Evolutionary conservation across 2,113 vertebrate genomes (phyloP).

Genomic region (Megaceryle torquata): DNA sequence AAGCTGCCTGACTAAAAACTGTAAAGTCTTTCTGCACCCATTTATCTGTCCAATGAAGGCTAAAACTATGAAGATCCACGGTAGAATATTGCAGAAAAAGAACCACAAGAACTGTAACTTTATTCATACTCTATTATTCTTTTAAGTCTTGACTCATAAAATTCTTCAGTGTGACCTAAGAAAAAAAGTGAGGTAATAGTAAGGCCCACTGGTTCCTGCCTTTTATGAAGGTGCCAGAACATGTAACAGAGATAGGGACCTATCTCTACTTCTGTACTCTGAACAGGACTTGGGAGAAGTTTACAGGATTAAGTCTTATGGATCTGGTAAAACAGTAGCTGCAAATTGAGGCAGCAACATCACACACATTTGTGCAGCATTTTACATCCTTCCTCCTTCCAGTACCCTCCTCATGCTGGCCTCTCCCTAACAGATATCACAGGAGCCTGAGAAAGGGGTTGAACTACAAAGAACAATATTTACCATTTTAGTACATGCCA

Average conservation of each 20-base stretch:
- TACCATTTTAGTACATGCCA: slow-evolving; percentile 40
- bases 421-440: background rate
- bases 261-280: background rate
- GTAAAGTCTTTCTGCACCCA: background rate
- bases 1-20: background rate
- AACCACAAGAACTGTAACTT: background rate
- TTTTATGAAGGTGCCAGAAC: background rate
- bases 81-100: background rate
- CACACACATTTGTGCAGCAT: background rate
- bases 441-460: background rate
- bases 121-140: background rate
- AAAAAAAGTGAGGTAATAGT: background rate
- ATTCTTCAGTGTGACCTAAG: background rate
- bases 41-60: background rate
- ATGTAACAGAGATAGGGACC: background rate
- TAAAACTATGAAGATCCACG: background rate
- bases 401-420: background rate
- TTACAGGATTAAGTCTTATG: background rate
- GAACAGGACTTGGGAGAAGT: background rate
- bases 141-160: background rate
- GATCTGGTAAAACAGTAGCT: background rate
- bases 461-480: slow-evolving; percentile 43
- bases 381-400: background rate
- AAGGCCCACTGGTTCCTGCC: background rate
- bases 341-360: background rate